phyloP scores from a whole-genome alignment of 2,888 invertebrate genomes.

The Pelosia muscerda region DNA sequence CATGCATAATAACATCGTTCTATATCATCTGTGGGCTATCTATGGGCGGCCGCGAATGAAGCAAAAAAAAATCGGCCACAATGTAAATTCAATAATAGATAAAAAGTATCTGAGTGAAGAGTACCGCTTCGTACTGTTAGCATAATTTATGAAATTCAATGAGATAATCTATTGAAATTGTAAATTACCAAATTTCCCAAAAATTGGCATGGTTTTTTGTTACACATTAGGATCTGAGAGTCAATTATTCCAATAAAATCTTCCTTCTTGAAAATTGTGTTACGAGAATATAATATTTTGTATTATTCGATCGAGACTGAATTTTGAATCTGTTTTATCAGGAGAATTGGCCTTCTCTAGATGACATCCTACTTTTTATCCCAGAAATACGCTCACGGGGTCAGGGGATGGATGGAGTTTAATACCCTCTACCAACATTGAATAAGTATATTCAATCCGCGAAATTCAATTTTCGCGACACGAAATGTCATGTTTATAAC shows the following conservation, averaged over 20 bases:
- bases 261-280: too few species aligned
- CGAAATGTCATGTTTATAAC: conserved; percentile 66
- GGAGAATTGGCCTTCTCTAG: too few species aligned
- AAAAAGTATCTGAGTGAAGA: conserved; percentile 43
- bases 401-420: neutral
- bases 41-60: conserved; percentile 56
- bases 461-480: conserved; percentile 66
- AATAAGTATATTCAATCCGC: conserved; percentile 40
- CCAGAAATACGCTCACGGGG: too few species aligned
- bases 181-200: neutral
- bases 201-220: neutral
- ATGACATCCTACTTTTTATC: too few species aligned
- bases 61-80: conserved; percentile 58
- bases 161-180: conserved; percentile 15
- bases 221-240: neutral
- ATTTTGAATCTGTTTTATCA: too few species aligned
- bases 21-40: conserved; percentile 43
- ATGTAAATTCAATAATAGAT: conserved; percentile 66
- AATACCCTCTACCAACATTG: neutral
- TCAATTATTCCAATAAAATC: neutral
- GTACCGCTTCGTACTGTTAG: conserved; percentile 17
- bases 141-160: conserved; percentile 21
- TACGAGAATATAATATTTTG: too few species aligned
- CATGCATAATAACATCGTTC: conserved; percentile 51
- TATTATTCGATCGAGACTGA: too few species aligned